Conservation (phyloP, 2,797 vertebrate genomes). For the Gymnocypris eckloni region DNA sequence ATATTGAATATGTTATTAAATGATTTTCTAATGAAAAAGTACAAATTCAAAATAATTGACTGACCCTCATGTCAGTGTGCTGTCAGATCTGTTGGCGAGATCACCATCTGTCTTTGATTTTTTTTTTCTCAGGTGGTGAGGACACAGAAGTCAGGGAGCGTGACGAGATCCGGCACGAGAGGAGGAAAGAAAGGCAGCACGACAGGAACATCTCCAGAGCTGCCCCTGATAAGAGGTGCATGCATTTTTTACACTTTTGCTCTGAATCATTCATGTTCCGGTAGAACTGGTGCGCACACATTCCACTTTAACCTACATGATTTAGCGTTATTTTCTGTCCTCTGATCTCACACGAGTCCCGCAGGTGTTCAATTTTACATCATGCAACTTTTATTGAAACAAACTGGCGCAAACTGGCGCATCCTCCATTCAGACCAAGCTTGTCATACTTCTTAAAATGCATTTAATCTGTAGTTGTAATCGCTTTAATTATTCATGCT, state of each 20-base stretch:
- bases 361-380: not conserved
- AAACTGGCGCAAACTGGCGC: no score
- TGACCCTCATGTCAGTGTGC: not conserved
- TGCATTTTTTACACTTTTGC: constrained; percentile 25
- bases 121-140: constrained; percentile 81
- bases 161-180: constrained; percentile 94
- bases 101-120: not conserved
- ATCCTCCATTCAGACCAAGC: not conserved
- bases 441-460: constrained; percentile 1
- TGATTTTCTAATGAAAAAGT: not conserved
- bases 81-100: not conserved
- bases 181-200: constrained; percentile 95
- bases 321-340: not conserved
- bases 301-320: not conserved
- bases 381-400: constrained; percentile 21
- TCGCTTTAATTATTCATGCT: not conserved
- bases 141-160: constrained; percentile 92
- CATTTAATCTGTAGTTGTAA: constrained; percentile 10
- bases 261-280: constrained; percentile 67
- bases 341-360: not conserved
- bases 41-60: not conserved
- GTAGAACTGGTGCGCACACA: not conserved
- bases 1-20: not conserved
- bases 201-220: constrained; percentile 95
- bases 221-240: constrained; percentile 95